Evolutionary conservation across 2,888 invertebrate genomes (phyloP), one percentile per base, ranked within the genome.

Genomic region (Ochlodes sylvanus): DNA sequence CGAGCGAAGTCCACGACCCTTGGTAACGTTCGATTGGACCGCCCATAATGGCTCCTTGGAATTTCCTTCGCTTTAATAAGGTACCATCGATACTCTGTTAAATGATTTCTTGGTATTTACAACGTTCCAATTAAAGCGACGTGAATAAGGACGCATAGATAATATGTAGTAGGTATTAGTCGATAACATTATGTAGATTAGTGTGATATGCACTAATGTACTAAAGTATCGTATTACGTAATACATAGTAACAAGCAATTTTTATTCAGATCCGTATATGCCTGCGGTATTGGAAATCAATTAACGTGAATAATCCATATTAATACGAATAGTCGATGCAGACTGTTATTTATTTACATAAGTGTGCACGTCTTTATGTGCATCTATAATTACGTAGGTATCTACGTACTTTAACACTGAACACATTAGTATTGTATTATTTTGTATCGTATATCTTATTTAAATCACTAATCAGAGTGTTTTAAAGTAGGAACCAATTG

Each of bases 21-120:
- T 85, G 79, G 77, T 78, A 75, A 71, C 71, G 75, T 63, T 75
- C 75, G 74, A 79, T 78, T 76, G 76, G 73, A 78, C 75, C 76
- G 75, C 73, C 78, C 72, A 72, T 79, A 80, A 79, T 82, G 80
- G 78, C 75, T 83, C 83, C 79, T 72, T 76, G 77, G 84, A 86
- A 86, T 78, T 72, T 77, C 72, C 73, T 73, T 69, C 69, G 74
- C 73, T 76, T 78, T 79, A 77, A 77, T 79, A 78, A 77, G 77
- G 79, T 79, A 76, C 77, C 71, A 71, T 63, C 70, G 73, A 74
- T 76, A 68, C 75, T 77, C 74, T 66, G 73, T 73, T 69, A 73
- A 75, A 75, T 73, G 73, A 76, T 72, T 84, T 82, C 78, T 75
- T 68, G 73, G 78, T 79, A 80, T 61, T 32, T 38, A 67, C 67